Evolutionary conservation across 1,140 invertebrate species (phyloP), one percentile per base, ranked within the genome.

Genomic region (Drosophila carrolli): DNA sequence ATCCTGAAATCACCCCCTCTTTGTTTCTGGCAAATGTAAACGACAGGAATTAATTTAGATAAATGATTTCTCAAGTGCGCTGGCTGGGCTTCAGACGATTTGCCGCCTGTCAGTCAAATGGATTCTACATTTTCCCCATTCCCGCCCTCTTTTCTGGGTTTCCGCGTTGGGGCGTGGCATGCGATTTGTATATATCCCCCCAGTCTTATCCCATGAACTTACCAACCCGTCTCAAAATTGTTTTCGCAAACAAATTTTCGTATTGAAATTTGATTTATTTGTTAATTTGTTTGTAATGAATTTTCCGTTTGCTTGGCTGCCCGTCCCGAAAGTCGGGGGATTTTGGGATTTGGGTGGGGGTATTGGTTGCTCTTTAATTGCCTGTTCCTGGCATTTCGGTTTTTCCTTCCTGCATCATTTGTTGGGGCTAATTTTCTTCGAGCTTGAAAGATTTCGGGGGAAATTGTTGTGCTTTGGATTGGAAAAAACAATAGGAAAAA

Each of bases 31-130:
- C 89, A 91, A 92, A 92, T 92, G 91, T 92, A 92, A 92, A 92
- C 91, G 91, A 92, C 91, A 92, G 91, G 91, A 92, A 92, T 92
- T 92, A 92, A 92, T 92, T 92, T 92, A 91, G 91, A 92, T 86
- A 92, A 92, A 92, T 92, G 91, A 92, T 91, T 92, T 90, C 76
- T 90, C 78, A 91, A 91, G 91, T 90, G 88, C 78, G 67, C 41
- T 43, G 50, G 41, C 51, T 51, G 51, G 48, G 74, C 74, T 70
- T 66, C 78, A 78, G 67, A 78, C 80, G 73, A 81, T 85, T 91
- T 85, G 83, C 83, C 66, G 89, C 80, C 73, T 91, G 89, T 91
- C 88, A 88, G 88, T 84, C 75, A 82, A 60, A 71, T 35, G 62
- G 53, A 63, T 71, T 71, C 51, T 38, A 37, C 50, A 73, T 41